Evolutionary conservation across 2,888 invertebrate species (phyloP), one percentile per base, ranked within the genome.

Genomic region (Drosophila niveifrons): DNA sequence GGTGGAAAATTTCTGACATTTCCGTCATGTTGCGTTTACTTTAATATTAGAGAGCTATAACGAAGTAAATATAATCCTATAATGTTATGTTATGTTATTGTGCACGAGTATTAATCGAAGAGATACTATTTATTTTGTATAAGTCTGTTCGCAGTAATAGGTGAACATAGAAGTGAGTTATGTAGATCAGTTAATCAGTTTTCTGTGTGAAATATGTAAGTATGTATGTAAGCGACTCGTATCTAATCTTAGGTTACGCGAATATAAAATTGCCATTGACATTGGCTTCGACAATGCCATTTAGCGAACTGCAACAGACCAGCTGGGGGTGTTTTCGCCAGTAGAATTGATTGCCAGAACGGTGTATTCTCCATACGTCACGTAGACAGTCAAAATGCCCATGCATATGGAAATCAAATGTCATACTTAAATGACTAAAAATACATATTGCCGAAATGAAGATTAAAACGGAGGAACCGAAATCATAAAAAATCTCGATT

Each of bases 351-450:
- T 39, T 29, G 41, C 36, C 31, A 7, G 2, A 46, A 59, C 62
- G 70, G 80, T 67, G 70, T 85, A 88, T 84, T 84, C 69, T 74
- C 75, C 29, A 81, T 82, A 72, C 82, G 75, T 82, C 82, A 82
- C 88, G 88, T 82, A 82, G 82, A 65, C 75, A 88, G 48, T 44
- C 6, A 23, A 29, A 15, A 6, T 44, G 56, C 29, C 34, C 13
- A 57, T 53, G 52, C 48, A 63, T 52, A 51, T 55, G 31, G n/a
- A 63, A 72, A 62, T 56, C 59, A 64, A 53, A 68, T 56, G 73
- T 55, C 47, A 61, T 31, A 56, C 46, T 46, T 47, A 8, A 66
- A 51, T 66, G 36, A 23, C 59, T 13, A 51, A 57, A 71, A 62
- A 61, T 48, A 28, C 53, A 57, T 48, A 28, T 53, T 46, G 43